Conservation (phyloP, 2,888 invertebrate species). For the Electrophaes corylata region DNA sequence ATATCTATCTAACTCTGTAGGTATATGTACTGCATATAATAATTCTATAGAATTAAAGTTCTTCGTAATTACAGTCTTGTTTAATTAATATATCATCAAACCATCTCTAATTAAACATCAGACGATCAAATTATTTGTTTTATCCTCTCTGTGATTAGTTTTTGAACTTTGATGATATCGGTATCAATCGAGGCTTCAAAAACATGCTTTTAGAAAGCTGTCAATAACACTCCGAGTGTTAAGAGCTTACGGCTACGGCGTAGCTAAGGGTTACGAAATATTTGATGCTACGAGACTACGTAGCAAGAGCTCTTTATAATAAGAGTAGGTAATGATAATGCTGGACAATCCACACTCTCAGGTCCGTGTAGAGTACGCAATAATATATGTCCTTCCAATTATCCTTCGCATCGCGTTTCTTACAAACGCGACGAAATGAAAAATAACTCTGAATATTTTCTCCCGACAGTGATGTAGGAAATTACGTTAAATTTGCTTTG, state of each 20-base stretch:
- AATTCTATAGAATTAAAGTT: neutral
- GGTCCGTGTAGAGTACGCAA: neutral
- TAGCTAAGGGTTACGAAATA: no score
- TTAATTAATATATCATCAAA: neutral
- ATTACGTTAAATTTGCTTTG: neutral
- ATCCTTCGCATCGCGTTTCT: neutral
- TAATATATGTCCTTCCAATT: neutral
- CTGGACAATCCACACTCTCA: no score
- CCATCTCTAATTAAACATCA: neutral
- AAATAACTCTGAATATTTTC: slow-evolving; percentile 2
- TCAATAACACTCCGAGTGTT: neutral
- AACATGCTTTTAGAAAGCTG: neutral
- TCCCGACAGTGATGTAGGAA: neutral
- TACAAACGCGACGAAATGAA: slow-evolving; percentile 3
- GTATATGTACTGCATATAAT: neutral
- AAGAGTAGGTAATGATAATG: no score
- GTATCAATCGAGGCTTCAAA: no score
- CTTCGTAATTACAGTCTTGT: neutral
- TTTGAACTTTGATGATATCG: neutral
- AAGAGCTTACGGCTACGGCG: no score
- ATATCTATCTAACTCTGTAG: neutral
- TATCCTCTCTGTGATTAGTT: neutral
- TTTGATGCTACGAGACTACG: no score
- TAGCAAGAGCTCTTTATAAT: no score
- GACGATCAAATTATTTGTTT: neutral